Conservation (phyloP, 2,797 vertebrate genomes). For the Telmatherina bonti region DNA sequence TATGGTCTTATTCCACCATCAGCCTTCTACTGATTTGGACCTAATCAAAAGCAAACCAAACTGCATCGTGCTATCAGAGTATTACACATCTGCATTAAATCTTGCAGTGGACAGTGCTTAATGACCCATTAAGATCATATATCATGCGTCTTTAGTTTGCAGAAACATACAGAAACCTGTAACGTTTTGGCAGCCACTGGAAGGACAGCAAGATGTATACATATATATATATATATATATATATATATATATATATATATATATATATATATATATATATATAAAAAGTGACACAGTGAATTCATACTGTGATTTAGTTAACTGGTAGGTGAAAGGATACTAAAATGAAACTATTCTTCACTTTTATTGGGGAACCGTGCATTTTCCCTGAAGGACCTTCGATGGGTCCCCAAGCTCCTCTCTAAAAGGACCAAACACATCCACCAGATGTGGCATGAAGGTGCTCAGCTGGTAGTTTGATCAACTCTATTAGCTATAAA, state of each 20-base stretch:
- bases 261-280: too few species aligned
- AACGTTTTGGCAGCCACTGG: neutral
- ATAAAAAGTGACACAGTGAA: slow-evolving; percentile 15
- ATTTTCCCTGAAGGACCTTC: slow-evolving; percentile 29
- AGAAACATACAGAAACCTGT: neutral
- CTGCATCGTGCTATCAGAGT: neutral
- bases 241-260: too few species aligned
- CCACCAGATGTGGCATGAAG: slow-evolving; percentile 59
- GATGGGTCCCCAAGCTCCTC: slow-evolving; percentile 59
- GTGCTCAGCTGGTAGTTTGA: slow-evolving; percentile 14
- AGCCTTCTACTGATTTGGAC: too few species aligned
- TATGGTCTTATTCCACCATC: too few species aligned
- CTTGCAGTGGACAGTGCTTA: neutral
- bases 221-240: too few species aligned
- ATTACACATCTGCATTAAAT: neutral
- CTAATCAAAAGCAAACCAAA: too few species aligned
- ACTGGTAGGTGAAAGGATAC: slow-evolving; percentile 53
- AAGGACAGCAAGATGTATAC: slow-evolving; percentile 23
- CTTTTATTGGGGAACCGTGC: slow-evolving; percentile 57
- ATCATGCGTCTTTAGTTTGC: neutral
- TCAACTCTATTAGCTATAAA: slow-evolving; percentile 18
- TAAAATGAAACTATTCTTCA: slow-evolving; percentile 59
- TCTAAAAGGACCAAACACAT: slow-evolving; percentile 55
- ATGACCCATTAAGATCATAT: neutral
- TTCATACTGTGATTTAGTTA: slow-evolving; percentile 36